phyloP scores from a whole-genome alignment of 2,113 vertebrate genomes.

The Hyperopisus bebe region DNA sequence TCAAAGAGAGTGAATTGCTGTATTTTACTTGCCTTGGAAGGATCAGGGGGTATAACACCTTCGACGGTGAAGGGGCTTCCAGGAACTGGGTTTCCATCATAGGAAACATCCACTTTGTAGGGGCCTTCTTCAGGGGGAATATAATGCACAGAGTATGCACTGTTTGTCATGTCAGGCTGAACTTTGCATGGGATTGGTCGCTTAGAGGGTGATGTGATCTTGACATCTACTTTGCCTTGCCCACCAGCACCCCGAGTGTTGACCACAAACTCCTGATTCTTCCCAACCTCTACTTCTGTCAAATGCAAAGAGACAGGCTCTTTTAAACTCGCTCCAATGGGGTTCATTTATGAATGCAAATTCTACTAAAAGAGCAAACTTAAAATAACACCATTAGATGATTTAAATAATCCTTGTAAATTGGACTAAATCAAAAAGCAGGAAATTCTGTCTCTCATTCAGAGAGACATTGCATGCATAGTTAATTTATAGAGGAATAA shows the following conservation, averaged over 20 bases:
- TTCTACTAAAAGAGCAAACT: background rate
- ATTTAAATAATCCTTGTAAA: background rate
- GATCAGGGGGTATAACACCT: constrained; percentile 81
- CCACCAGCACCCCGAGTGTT: constrained; percentile 79
- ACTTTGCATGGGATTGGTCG: constrained; percentile 83
- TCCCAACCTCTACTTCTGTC: constrained; percentile 83
- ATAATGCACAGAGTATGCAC: constrained; percentile 72
- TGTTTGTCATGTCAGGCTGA: constrained; percentile 70
- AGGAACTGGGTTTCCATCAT: constrained; percentile 81
- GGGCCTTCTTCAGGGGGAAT: constrained; percentile 84
- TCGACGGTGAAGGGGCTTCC: constrained; percentile 87
- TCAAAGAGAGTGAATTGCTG: background rate
- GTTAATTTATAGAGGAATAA: background rate
- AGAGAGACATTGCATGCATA: background rate
- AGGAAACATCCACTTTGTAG: constrained; percentile 86
- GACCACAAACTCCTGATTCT: constrained; percentile 78
- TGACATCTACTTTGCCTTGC: constrained; percentile 78
- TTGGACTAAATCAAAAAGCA: background rate
- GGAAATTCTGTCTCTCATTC: background rate
- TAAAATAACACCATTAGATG: background rate
- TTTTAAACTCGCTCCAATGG: background rate
- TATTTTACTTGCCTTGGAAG: constrained; percentile 72
- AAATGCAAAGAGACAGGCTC: constrained; percentile 13
- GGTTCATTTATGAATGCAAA: background rate
- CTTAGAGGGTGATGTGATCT: constrained; percentile 80